Conservation (phyloP, 2,797 vertebrate genomes). For the Cuculus canorus region DNA sequence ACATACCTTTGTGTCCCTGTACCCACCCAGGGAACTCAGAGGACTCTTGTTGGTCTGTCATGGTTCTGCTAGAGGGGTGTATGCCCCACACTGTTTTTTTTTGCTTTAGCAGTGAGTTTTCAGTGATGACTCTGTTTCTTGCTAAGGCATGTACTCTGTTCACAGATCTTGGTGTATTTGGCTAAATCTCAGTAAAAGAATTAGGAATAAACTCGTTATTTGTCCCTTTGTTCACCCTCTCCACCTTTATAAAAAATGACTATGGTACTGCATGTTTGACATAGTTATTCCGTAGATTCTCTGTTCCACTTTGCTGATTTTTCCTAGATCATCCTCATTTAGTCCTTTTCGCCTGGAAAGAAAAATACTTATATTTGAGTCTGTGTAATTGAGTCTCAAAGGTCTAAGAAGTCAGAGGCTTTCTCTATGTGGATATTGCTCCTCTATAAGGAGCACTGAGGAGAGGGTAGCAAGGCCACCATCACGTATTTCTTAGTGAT, state of each 20-base stretch:
- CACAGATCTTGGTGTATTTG: neutral
- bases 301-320: neutral
- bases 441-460: neutral
- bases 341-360: neutral
- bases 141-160: neutral
- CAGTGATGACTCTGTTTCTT: neutral
- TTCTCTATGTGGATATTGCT: neutral
- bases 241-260: neutral
- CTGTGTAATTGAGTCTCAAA: neutral
- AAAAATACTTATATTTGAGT: neutral
- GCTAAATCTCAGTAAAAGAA: neutral
- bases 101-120: accelerated
- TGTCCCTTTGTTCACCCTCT: neutral
- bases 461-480: neutral
- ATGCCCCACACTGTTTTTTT: neutral
- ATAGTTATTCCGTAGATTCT: neutral
- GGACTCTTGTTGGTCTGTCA: neutral
- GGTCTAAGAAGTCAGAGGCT: neutral
- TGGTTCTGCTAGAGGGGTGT: neutral
- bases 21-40: neutral
- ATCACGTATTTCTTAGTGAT: neutral
- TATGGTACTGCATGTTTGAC: neutral
- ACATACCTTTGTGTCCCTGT: neutral
- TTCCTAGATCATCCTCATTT: neutral
- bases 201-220: neutral